These are phyloP conservation scores for Coturnix japonica DNA, from an alignment of 2,113 vertebrate species.

Conservation along the genomic window DNA sequence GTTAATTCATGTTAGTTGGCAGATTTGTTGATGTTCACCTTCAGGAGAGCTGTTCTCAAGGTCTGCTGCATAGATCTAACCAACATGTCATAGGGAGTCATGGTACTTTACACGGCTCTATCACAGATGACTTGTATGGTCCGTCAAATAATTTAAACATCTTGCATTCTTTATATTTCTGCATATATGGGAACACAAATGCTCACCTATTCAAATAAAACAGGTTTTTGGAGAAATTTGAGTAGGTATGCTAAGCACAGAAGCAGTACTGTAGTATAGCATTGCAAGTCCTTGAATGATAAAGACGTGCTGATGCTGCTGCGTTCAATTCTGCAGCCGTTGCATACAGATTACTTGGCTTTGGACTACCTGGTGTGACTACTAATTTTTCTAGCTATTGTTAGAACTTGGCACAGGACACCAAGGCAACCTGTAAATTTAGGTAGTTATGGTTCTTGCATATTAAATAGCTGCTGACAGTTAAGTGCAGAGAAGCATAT, in stretches of 20 bases:
- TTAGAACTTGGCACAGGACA: background rate
- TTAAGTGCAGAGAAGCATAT: background rate
- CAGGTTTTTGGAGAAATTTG: background rate
- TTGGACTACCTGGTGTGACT: background rate
- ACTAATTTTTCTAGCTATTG: background rate
- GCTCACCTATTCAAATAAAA: background rate
- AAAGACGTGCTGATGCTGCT: background rate
- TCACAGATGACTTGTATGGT: background rate
- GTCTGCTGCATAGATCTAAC: background rate
- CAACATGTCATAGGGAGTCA: background rate
- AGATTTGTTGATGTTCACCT: background rate
- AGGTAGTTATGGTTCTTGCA: background rate
- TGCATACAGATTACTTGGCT: background rate
- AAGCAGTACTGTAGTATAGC: background rate
- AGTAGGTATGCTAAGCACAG: background rate
- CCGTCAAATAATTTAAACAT: background rate
- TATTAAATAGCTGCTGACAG: background rate
- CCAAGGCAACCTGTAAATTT: background rate
- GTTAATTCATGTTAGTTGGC: background rate
- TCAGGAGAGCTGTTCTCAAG: background rate
- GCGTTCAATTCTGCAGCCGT: background rate
- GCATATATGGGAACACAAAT: background rate
- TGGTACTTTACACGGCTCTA: background rate
- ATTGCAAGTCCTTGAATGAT: background rate
- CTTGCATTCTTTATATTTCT: background rate